These are phyloP conservation scores for Styela plicata DNA, from an alignment of 23 tunicate species.

Conservation along the genomic window DNA sequence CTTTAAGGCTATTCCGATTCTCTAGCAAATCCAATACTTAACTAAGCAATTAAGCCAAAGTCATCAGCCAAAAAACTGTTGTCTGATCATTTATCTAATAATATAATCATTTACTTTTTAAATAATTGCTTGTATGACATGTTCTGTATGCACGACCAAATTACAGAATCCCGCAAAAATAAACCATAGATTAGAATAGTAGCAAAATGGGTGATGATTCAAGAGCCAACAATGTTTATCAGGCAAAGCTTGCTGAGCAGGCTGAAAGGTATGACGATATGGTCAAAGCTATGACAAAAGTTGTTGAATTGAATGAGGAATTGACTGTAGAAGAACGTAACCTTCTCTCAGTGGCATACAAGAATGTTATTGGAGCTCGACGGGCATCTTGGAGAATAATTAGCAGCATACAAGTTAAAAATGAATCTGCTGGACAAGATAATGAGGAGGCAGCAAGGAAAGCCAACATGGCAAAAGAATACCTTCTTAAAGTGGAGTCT, in stretches of 20 bases:
- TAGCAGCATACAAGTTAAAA: constrained; percentile 30
- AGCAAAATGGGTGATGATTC: not conserved
- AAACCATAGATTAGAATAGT: no score
- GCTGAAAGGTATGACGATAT: constrained; percentile 55
- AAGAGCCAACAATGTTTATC: constrained; percentile 6
- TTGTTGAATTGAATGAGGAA: constrained; percentile 18
- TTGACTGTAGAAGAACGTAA: constrained; percentile 84
- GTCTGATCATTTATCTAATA: no score
- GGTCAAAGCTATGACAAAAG: constrained; percentile 33
- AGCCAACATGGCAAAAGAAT: not conserved
- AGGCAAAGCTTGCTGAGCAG: constrained; percentile 41
- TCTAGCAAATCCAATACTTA: no score
- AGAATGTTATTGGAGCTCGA: constrained; percentile 98
- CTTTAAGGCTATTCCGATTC: no score
- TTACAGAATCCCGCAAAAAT: no score
- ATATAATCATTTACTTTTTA: no score
- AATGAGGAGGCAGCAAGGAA: not conserved
- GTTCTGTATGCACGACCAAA: no score
- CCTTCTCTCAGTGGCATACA: constrained; percentile 91
- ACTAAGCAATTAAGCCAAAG: no score
- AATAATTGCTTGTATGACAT: no score
- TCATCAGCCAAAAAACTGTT: no score
- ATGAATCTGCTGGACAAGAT: not conserved
- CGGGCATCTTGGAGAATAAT: constrained; percentile 96
- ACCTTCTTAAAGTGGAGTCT: constrained; percentile 32